Percentiles rank a stretch among this genome's conserved stretches.
Evolutionary conservation across 2,113 vertebrate genomes (phyloP).

Genomic region (Chascanopsetta lugubris): DNA sequence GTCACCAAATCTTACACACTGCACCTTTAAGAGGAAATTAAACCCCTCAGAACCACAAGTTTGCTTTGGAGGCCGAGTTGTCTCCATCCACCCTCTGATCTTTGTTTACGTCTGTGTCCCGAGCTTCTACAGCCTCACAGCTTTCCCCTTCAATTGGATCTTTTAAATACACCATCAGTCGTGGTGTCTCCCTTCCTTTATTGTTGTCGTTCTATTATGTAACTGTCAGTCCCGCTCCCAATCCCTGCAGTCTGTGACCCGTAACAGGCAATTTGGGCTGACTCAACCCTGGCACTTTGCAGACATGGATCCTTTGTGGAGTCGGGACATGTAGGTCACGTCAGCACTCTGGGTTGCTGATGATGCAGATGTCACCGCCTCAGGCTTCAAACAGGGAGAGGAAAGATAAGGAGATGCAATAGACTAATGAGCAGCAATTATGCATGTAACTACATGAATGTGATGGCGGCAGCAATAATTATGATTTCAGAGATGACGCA

Average conservation of each 20-base stretch:
- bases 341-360: not conserved
- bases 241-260: conserved; percentile 30
- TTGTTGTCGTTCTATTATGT: conserved; percentile 17
- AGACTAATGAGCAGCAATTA: conserved; percentile 4
- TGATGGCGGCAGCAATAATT: not conserved
- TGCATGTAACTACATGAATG: not conserved
- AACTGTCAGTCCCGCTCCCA: conserved; percentile 23
- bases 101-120: not conserved
- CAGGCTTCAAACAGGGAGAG: not conserved
- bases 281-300: conserved; percentile 24
- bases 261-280: conserved; percentile 30
- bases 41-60: not conserved
- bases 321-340: conserved; percentile 9
- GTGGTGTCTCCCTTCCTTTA: conserved; percentile 11
- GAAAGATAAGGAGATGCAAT: not conserved
- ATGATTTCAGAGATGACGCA: not conserved
- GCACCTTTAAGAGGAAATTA: not conserved
- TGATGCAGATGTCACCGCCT: conserved; percentile 24
- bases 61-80: not conserved
- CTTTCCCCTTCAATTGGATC: not conserved
- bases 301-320: conserved; percentile 30
- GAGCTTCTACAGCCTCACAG: not conserved
- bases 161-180: not conserved
- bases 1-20: too few relatives aligned
- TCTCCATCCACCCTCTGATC: not conserved